Evolutionary conservation across 2,113 vertebrate genomes (phyloP).

Genomic region (Columbina picui): DNA sequence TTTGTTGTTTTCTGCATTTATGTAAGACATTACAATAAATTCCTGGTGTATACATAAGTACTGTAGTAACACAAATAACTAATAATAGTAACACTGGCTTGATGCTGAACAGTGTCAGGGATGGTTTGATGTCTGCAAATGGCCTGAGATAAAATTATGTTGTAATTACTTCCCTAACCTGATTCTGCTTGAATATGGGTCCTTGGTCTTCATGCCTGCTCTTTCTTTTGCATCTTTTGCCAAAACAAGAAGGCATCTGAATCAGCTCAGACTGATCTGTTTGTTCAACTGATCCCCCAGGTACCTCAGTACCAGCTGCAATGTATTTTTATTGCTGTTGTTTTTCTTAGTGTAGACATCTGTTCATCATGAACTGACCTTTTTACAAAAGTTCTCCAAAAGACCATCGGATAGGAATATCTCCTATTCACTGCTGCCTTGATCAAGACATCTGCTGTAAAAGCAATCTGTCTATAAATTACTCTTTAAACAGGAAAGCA

Average conservation of each 20-base stretch:
- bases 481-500: neutral
- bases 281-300: neutral
- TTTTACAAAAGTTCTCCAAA: constrained; percentile 21
- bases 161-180: neutral
- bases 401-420: neutral
- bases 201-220: neutral
- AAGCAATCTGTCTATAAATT: neutral
- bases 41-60: neutral
- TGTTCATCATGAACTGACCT: neutral
- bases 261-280: neutral
- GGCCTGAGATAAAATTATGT: neutral
- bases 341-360: constrained; percentile 1
- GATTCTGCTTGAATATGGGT: neutral
- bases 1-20: neutral
- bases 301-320: neutral
- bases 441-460: neutral
- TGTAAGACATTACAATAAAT: neutral
- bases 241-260: neutral
- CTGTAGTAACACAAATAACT: neutral
- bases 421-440: neutral
- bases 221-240: neutral
- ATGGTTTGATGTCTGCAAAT: neutral
- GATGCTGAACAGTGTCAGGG: neutral
- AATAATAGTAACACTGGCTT: neutral
- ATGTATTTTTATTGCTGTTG: neutral